phyloP scores from a whole-genome alignment of 2,888 invertebrate genomes.

The Ethmia dodecea region DNA sequence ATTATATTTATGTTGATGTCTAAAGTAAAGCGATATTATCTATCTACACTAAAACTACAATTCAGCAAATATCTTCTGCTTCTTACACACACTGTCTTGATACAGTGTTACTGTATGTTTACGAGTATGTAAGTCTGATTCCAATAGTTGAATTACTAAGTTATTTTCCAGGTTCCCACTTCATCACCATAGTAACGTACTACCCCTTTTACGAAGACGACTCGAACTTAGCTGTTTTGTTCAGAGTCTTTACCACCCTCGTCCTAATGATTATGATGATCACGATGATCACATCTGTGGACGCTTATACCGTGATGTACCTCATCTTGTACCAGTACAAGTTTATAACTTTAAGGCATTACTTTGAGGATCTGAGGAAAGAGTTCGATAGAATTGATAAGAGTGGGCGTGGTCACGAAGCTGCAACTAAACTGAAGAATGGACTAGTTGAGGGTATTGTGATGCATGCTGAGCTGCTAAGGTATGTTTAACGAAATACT shows the following conservation, averaged over 20 bases:
- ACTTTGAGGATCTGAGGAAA: slow-evolving; percentile 44
- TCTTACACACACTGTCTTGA: no score
- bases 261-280: slow-evolving; percentile 43
- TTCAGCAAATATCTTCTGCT: no score
- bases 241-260: slow-evolving; percentile 40
- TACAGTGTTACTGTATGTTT: no score
- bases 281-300: slow-evolving; percentile 54
- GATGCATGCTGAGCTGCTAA: slow-evolving; percentile 54
- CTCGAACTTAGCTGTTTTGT: slow-evolving; percentile 31
- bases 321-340: slow-evolving; percentile 63
- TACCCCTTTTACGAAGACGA: slow-evolving; percentile 50
- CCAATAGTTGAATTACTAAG: no score
- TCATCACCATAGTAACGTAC: slow-evolving; percentile 56
- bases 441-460: slow-evolving; percentile 52
- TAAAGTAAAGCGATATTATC: no score
- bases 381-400: slow-evolving; percentile 36
- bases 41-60: no score
- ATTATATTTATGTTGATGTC: no score
- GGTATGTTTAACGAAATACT: no score
- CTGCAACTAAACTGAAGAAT: slow-evolving; percentile 36
- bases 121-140: no score
- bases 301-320: slow-evolving; percentile 45
- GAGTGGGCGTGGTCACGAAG: slow-evolving; percentile 27
- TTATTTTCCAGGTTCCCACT: slow-evolving; percentile 56
- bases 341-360: slow-evolving; percentile 52